A percentile compares a stretch with the other conserved stretches of the same genome.
phyloP scores from a whole-genome alignment of 1,140 invertebrate genomes.

The Caligus rogercresseyi region DNA sequence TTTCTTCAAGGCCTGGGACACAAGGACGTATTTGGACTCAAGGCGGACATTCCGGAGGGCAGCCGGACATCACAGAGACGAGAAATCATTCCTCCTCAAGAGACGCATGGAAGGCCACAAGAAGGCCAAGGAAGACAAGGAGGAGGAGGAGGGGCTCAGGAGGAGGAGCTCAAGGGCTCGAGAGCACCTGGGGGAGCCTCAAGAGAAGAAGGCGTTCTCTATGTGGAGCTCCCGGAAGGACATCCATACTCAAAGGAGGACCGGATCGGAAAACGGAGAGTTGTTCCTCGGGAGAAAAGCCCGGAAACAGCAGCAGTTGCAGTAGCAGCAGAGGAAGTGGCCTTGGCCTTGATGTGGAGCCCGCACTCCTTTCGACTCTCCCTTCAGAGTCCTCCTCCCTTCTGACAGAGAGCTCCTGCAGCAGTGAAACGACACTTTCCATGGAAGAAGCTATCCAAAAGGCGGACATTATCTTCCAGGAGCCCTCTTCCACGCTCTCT shows the following conservation, averaged over 20 bases:
- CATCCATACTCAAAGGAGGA: no score
- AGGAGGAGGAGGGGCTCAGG: background rate
- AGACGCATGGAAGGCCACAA: background rate
- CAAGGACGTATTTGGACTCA: slow-evolving; percentile 12
- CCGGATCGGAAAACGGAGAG: no score
- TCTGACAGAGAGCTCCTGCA: no score
- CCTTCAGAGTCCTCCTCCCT: no score
- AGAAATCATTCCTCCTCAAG: background rate
- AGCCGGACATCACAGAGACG: background rate
- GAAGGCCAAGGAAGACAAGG: background rate
- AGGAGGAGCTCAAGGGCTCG: background rate
- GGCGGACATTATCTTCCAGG: slow-evolving; percentile 1
- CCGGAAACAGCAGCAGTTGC: no score
- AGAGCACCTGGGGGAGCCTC: background rate
- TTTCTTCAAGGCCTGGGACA: slow-evolving; percentile 17
- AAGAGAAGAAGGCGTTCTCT: background rate
- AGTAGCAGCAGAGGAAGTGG: no score
- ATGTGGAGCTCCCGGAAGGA: background rate
- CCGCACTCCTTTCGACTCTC: no score
- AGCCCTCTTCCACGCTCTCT: background rate
- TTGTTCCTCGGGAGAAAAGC: no score
- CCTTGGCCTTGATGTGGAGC: no score
- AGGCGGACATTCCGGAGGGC: slow-evolving; percentile 1
- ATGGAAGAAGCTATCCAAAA: slow-evolving; percentile 1
- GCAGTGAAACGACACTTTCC: background rate